These are phyloP conservation scores for Pogonus chalceus DNA, from an alignment of 1,140 invertebrate species.

Conservation along the genomic window DNA sequence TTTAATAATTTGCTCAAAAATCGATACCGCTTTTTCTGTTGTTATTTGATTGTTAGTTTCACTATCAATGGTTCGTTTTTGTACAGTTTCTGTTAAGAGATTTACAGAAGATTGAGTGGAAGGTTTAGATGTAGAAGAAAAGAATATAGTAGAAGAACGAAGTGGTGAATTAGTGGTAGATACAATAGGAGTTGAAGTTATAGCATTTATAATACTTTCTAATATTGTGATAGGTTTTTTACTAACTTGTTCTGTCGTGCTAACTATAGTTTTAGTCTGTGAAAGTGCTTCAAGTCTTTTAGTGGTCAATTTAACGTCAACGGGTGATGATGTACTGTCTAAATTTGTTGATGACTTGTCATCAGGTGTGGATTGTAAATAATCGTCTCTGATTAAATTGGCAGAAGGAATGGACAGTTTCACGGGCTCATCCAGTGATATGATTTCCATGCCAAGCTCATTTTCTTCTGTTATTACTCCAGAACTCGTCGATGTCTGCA, in stretches of 20 bases:
- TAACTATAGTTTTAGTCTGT: not conserved
- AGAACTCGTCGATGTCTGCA: constrained; percentile 3
- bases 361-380: constrained; percentile 11
- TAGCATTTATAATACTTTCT: not conserved
- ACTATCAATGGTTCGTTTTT: not conserved
- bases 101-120: too few species aligned
- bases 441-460: constrained; percentile 27
- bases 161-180: not conserved
- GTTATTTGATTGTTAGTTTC: not conserved
- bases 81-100: not conserved
- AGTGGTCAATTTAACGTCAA: not conserved
- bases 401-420: constrained; percentile 23
- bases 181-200: not conserved
- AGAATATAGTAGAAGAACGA: not conserved
- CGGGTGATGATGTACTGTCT: too few species aligned
- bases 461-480: constrained; percentile 17
- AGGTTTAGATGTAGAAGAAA: not conserved
- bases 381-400: constrained; percentile 29
- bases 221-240: not conserved
- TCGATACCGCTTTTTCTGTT: not conserved
- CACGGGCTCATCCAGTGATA: constrained; percentile 29
- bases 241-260: not conserved
- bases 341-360: constrained; percentile 5
- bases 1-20: not conserved
- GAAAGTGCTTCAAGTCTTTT: too few species aligned